These are phyloP conservation scores for Corella eumyota DNA, from an alignment of 23 tunicate genomes.

Conservation along the genomic window DNA sequence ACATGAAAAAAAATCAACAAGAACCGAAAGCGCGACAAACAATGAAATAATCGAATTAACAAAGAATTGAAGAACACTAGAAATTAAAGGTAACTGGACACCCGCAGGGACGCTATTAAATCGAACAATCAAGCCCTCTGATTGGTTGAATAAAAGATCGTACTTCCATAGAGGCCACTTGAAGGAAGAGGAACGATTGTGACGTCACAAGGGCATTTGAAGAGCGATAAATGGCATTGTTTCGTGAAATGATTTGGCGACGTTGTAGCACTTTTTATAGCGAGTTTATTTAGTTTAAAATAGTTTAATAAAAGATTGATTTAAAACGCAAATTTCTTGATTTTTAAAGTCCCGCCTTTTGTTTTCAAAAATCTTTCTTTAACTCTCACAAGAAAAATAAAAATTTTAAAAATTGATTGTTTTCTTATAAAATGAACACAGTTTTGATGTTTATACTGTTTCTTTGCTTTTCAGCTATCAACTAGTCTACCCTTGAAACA, in stretches of 20 bases:
- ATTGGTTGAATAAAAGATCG: slow-evolving; percentile 21
- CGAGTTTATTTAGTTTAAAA: neutral
- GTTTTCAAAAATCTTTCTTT: no score
- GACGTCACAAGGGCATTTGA: slow-evolving; percentile 62
- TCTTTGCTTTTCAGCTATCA: no score
- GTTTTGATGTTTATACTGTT: no score
- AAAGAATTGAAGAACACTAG: neutral
- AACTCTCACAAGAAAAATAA: no score
- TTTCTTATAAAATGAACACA: no score
- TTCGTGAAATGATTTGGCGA: neutral
- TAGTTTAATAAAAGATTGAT: neutral
- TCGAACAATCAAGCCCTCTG: slow-evolving; percentile 10
- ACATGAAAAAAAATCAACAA: slow-evolving; percentile 1
- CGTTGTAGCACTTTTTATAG: neutral
- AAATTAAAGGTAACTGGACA: slow-evolving; percentile 23
- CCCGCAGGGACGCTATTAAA: slow-evolving; percentile 35
- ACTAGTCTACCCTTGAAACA: no score
- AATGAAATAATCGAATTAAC: neutral
- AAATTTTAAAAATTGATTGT: no score
- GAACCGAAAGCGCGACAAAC: neutral
- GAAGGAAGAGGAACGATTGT: slow-evolving; percentile 9
- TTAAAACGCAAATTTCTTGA: neutral
- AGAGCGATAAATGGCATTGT: slow-evolving; percentile 28
- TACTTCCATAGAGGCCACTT: slow-evolving; percentile 20
- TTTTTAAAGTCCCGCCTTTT: no score